Percentiles rank a stretch among this genome's conserved stretches.
phyloP scores from a whole-genome alignment of 2,888 invertebrate genomes.

The Drosophila anomelani region DNA sequence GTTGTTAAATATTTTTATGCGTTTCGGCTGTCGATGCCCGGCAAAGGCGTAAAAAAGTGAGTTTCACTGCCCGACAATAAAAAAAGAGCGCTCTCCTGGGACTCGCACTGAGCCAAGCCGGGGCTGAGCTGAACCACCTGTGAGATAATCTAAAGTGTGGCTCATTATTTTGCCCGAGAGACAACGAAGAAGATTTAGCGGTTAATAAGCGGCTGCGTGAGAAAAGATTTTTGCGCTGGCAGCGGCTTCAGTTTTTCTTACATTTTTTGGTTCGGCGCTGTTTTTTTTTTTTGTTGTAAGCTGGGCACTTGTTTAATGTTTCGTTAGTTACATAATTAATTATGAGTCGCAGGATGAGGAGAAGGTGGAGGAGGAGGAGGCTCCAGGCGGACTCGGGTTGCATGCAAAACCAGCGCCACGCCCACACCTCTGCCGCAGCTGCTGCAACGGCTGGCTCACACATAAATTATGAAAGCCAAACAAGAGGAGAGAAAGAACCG shows the following conservation, averaged over 20 bases:
- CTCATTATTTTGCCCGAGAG: slow-evolving; percentile 69
- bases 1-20: slow-evolving; percentile 37
- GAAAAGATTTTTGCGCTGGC: slow-evolving; percentile 53
- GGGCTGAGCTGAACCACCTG: slow-evolving; percentile 35
- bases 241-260: slow-evolving; percentile 17
- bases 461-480: slow-evolving; percentile 74
- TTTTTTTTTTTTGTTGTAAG: slow-evolving; percentile 16
- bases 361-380: slow-evolving; percentile 1
- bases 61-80: slow-evolving; percentile 33
- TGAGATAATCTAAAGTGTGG: slow-evolving; percentile 70
- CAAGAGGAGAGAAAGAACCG: slow-evolving; percentile 60
- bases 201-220: slow-evolving; percentile 73
- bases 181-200: slow-evolving; percentile 40
- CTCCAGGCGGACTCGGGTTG: slow-evolving; percentile 34
- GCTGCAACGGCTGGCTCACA: slow-evolving; percentile 60
- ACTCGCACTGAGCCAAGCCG: slow-evolving; percentile 20
- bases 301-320: slow-evolving; percentile 46
- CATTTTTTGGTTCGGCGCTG: neutral
- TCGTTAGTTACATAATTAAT: slow-evolving; percentile 75
- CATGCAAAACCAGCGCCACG: slow-evolving; percentile 71
- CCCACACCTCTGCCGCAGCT: slow-evolving; percentile 46
- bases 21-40: slow-evolving; percentile 37
- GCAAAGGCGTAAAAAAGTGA: slow-evolving; percentile 28
- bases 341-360: slow-evolving; percentile 35
- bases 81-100: slow-evolving; percentile 7